Evolutionary conservation across 2,113 vertebrate genomes (phyloP).

Genomic region (Strix aluco): DNA sequence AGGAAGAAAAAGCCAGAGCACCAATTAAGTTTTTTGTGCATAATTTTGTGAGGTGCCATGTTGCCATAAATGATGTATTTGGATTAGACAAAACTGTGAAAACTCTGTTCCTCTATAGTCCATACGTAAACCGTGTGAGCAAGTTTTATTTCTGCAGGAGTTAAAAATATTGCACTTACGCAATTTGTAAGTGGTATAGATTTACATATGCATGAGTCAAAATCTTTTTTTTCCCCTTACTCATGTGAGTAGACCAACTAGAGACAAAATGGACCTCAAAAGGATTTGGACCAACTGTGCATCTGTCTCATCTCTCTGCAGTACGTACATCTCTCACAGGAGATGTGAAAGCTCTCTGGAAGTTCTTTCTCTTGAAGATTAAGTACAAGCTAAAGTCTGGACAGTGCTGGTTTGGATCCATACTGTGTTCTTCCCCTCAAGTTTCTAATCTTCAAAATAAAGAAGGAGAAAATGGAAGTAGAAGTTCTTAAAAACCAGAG

Average conservation of each 20-base stretch:
- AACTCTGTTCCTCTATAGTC: neutral
- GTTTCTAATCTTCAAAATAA: neutral
- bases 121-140: neutral
- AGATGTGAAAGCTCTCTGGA: neutral
- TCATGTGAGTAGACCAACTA: neutral
- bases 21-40: neutral
- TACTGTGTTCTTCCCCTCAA: neutral
- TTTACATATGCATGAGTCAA: neutral
- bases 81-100: neutral
- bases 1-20: neutral
- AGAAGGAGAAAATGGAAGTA: neutral
- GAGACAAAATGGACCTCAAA: neutral
- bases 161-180: neutral
- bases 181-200: neutral
- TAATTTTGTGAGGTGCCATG: neutral
- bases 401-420: neutral
- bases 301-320: neutral
- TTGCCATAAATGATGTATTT: neutral
- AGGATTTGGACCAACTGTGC: neutral
- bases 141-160: conserved; percentile 7
- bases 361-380: neutral
- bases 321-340: neutral
- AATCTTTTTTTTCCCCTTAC: neutral
- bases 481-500: neutral
- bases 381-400: neutral